Evolutionary conservation across 2,888 invertebrate species (phyloP).

Genomic region (Heteromyza rotundicornis): DNA sequence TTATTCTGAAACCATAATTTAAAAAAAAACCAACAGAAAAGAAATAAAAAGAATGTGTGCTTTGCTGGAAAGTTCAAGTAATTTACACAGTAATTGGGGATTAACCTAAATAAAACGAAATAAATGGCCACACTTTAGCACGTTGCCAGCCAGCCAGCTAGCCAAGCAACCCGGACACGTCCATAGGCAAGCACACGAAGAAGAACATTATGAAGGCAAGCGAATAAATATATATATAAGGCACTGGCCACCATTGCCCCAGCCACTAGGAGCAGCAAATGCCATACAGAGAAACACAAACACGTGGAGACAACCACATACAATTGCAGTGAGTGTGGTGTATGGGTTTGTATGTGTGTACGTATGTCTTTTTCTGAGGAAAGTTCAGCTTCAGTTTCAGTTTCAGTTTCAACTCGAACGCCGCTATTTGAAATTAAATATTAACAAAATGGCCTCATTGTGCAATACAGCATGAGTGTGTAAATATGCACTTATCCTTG

Average conservation of each 20-base stretch:
- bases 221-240: too few relatives aligned
- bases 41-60: too few relatives aligned
- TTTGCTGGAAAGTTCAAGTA: conserved; percentile 47
- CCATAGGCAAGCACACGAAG: conserved; percentile 29
- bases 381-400: conserved; percentile 16
- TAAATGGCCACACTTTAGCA: conserved; percentile 44
- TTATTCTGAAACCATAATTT: too few relatives aligned
- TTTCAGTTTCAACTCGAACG: conserved; percentile 21
- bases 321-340: too few relatives aligned
- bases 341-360: background rate
- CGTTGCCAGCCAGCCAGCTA: too few relatives aligned
- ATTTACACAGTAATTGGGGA: conserved; percentile 61
- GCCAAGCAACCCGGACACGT: too few relatives aligned
- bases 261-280: background rate
- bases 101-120: conserved; percentile 57
- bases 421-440: conserved; percentile 55
- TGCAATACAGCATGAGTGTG: conserved; percentile 38
- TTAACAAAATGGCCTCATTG: conserved; percentile 57
- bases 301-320: conserved; percentile 28
- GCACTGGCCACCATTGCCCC: too few relatives aligned
- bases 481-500: conserved; percentile 3
- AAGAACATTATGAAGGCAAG: too few relatives aligned
- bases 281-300: conserved; percentile 17
- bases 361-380: background rate
- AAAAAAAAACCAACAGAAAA: too few relatives aligned